phyloP scores from a whole-genome alignment of 2,797 vertebrate species.

The Argentina silus region DNA sequence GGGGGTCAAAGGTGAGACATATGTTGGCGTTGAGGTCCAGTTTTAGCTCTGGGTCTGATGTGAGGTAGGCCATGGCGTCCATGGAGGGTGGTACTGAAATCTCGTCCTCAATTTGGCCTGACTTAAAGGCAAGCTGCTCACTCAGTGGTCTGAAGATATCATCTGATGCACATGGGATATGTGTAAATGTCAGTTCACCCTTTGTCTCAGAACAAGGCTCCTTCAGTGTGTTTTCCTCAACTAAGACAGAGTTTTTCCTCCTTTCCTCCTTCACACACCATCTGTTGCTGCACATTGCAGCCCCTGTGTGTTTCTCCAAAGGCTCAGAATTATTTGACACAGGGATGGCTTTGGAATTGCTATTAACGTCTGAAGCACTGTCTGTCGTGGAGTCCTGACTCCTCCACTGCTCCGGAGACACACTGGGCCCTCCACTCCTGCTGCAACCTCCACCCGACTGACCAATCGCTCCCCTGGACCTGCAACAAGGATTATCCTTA shows the following conservation, averaged over 20 bases:
- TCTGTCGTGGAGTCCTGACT: conserved; percentile 3
- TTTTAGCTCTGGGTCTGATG: conserved; percentile 30
- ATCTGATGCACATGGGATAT: background rate
- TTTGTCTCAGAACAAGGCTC: background rate
- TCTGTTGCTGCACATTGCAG: conserved; percentile 7
- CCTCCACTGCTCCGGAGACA: conserved; percentile 1
- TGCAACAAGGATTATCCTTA: conserved; percentile 2
- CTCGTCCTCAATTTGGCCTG: conserved; percentile 16
- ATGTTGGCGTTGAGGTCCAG: conserved; percentile 66
- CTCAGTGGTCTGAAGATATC: background rate
- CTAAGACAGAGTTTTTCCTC: conserved; percentile 6
- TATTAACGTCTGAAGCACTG: conserved; percentile 3
- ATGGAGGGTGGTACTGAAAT: background rate
- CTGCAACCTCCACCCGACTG: background rate
- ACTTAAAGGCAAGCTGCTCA: conserved; percentile 24
- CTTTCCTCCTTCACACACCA: conserved; percentile 20
- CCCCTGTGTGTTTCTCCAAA: conserved; percentile 14
- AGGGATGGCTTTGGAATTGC: background rate
- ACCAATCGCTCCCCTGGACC: conserved; percentile 7
- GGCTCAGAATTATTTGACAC: background rate
- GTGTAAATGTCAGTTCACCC: conserved; percentile 1
- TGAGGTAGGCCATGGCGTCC: conserved; percentile 13
- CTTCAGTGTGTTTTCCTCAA: conserved; percentile 21
- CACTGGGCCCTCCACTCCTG: background rate
- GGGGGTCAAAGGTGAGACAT: conserved; percentile 32